Percentiles rank a stretch among this genome's conserved stretches.
Evolutionary conservation across 2,888 invertebrate genomes (phyloP).

Genomic region (Strigamia crassipes): DNA sequence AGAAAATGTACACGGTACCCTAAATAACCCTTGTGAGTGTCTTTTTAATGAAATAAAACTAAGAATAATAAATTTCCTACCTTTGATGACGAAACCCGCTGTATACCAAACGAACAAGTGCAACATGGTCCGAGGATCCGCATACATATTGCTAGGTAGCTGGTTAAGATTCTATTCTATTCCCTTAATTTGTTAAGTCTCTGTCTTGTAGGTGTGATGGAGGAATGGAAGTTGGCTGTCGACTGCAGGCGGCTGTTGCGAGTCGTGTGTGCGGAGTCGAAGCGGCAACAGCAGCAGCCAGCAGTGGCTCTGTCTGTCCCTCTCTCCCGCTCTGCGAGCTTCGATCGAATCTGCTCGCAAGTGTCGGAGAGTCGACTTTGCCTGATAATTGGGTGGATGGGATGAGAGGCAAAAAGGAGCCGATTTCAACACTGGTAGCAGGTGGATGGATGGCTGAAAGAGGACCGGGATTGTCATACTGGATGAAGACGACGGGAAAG

Average conservation of each 20-base stretch:
- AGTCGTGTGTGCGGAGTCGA: slow-evolving; percentile 6
- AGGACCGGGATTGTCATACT: neutral
- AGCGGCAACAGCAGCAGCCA: slow-evolving; percentile 16
- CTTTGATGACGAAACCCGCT: neutral
- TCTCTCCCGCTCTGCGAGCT: neutral
- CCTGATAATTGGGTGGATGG: slow-evolving; percentile 13
- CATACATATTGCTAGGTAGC: neutral
- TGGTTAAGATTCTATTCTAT: slow-evolving; percentile 33
- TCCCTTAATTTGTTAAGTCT: neutral
- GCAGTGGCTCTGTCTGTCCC: slow-evolving; percentile 17
- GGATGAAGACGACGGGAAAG: neutral
- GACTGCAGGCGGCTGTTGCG: slow-evolving; percentile 34
- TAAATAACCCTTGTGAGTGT: neutral
- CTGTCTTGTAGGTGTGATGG: neutral
- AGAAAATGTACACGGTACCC: no score
- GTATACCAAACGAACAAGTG: neutral
- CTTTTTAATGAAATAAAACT: neutral
- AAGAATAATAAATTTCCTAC: neutral
- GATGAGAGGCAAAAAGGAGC: neutral
- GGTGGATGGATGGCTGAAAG: slow-evolving; percentile 1
- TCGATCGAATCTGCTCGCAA: slow-evolving; percentile 31
- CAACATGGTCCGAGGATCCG: neutral
- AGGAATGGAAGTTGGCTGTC: slow-evolving; percentile 23
- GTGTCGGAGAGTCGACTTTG: slow-evolving; percentile 34
- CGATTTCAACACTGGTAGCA: neutral